Evolutionary conservation across 1,140 invertebrate genomes (phyloP).

Genomic region (Patella vulgata): DNA sequence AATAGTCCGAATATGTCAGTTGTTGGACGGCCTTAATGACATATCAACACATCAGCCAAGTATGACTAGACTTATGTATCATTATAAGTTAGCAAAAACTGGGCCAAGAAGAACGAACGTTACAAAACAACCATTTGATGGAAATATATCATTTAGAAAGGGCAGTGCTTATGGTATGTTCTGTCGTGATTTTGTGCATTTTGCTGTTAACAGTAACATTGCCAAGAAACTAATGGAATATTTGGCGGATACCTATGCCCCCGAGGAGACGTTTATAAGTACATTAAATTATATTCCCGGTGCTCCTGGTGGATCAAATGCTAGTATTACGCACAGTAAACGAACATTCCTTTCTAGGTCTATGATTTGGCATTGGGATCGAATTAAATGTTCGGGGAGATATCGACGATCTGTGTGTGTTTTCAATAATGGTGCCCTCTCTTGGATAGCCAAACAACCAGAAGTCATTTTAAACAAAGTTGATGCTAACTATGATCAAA

Average conservation of each 20-base stretch:
- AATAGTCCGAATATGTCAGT: slow-evolving; percentile 41
- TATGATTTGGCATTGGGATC: slow-evolving; percentile 22
- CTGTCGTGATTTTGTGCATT: slow-evolving; percentile 40
- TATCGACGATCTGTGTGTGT: slow-evolving; percentile 44
- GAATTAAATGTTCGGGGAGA: slow-evolving; percentile 14
- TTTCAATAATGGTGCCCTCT: slow-evolving; percentile 12
- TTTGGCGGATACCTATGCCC: slow-evolving; percentile 42
- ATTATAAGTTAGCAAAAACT: no score
- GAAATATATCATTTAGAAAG: no score
- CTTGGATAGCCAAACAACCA: no score
- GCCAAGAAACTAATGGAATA: slow-evolving; percentile 32
- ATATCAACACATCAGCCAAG: background rate
- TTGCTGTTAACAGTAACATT: slow-evolving; percentile 32
- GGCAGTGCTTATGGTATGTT: slow-evolving; percentile 46
- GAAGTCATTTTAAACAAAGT: no score
- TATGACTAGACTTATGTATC: no score
- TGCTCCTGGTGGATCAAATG: slow-evolving; percentile 40
- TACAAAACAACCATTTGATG: no score
- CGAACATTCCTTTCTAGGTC: slow-evolving; percentile 4
- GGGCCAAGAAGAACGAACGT: no score
- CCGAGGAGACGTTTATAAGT: slow-evolving; percentile 48
- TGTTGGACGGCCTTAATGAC: slow-evolving; percentile 38
- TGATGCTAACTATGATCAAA: no score
- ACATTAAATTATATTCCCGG: slow-evolving; percentile 40
- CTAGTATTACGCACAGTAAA: slow-evolving; percentile 15